These are phyloP conservation scores for Elysia chlorotica DNA, from an alignment of 1,140 invertebrate species.

Conservation along the genomic window DNA sequence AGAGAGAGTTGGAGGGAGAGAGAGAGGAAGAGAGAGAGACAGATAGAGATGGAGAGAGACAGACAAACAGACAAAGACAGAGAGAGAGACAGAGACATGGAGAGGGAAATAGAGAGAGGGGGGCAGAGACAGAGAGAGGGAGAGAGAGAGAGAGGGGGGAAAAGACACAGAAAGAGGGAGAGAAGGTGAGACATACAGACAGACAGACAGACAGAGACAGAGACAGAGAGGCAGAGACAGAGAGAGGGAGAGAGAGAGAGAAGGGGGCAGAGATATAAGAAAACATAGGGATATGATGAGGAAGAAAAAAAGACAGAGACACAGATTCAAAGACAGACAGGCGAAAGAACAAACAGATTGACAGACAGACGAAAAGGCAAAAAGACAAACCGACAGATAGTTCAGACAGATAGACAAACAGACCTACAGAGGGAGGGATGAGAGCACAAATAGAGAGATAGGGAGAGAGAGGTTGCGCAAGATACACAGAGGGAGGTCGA, in stretches of 20 bases:
- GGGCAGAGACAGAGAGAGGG: background rate
- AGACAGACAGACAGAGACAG: conserved; percentile 3
- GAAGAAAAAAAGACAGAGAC: too few relatives aligned
- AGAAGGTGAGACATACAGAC: background rate
- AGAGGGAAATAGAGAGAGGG: background rate
- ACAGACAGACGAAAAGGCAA: too few relatives aligned
- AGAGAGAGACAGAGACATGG: background rate
- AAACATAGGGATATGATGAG: too few relatives aligned
- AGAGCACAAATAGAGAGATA: background rate
- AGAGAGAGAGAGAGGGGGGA: background rate
- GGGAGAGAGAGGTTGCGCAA: background rate
- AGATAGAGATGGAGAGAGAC: background rate
- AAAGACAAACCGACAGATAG: too few relatives aligned
- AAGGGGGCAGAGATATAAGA: too few relatives aligned
- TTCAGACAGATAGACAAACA: conserved; percentile 3
- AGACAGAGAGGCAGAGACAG: background rate
- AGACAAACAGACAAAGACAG: background rate
- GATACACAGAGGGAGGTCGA: background rate
- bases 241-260: background rate
- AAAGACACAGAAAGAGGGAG: background rate
- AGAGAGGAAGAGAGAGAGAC: background rate
- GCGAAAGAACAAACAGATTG: too few relatives aligned
- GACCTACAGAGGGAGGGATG: background rate
- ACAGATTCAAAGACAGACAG: too few relatives aligned
- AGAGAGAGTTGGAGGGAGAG: background rate